phyloP scores from a whole-genome alignment of 2,888 invertebrate species.

The Erebia epiphron region DNA sequence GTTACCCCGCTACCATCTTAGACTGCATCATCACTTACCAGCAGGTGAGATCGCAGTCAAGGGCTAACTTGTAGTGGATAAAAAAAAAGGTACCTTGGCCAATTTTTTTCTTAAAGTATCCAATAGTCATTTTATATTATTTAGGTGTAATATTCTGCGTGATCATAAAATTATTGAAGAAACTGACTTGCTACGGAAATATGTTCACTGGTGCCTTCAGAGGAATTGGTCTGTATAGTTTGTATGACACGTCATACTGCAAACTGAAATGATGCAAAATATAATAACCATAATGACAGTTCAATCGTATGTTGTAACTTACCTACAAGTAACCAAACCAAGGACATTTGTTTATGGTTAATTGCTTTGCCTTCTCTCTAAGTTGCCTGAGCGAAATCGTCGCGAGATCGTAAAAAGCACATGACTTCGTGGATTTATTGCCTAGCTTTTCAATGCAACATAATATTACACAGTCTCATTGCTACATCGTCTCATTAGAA shows the following conservation, averaged over 20 bases:
- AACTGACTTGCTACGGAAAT: too few species aligned
- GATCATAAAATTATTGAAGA: background rate
- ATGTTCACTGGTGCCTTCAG: background rate
- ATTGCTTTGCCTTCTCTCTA: slow-evolving; percentile 22
- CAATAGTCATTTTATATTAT: too few species aligned
- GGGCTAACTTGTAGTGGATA: too few species aligned
- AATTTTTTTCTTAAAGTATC: background rate
- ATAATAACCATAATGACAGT: background rate
- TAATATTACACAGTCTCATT: background rate
- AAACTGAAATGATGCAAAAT: background rate
- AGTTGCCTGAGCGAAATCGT: slow-evolving; percentile 23
- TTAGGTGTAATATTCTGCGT: background rate
- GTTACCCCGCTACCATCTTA: too few species aligned
- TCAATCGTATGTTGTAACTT: slow-evolving; percentile 7
- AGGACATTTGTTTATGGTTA: slow-evolving; percentile 19
- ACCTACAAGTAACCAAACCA: slow-evolving; percentile 13
- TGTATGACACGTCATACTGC: background rate
- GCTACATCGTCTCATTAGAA: background rate
- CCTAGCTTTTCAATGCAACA: slow-evolving; percentile 8
- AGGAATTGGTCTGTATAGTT: background rate
- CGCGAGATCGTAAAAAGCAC: slow-evolving; percentile 30
- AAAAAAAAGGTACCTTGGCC: too few species aligned
- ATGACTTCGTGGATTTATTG: slow-evolving; percentile 17
- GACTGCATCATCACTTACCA: too few species aligned
- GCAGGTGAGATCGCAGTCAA: too few species aligned